Evolutionary conservation across 1,140 invertebrate species (phyloP).

Genomic region (Frieseomelitta varia): DNA sequence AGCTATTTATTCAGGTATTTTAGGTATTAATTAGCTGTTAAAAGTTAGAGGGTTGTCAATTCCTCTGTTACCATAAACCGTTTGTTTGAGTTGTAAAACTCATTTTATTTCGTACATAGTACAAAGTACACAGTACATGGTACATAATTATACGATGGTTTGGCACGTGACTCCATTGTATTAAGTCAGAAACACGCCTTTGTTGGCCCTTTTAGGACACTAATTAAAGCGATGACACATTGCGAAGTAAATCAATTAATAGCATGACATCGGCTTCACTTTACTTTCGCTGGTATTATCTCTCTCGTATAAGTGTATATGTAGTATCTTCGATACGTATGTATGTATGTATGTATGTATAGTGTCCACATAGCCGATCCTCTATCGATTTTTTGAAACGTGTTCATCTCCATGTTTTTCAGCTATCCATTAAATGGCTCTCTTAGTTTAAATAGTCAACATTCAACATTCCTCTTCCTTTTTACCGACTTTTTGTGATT

Average conservation of each 20-base stretch:
- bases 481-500: no score
- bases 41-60: neutral
- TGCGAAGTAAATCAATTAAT: conserved; percentile 56
- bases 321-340: no score
- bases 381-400: conserved; percentile 11
- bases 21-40: no score
- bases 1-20: no score
- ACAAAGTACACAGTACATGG: neutral
- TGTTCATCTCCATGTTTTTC: neutral
- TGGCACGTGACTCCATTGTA: conserved; percentile 23
- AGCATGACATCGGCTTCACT: conserved; percentile 27
- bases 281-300: conserved; percentile 9
- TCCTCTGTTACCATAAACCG: neutral
- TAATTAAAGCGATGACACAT: conserved; percentile 57
- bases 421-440: no score
- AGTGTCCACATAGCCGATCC: no score
- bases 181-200: conserved; percentile 51
- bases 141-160: neutral
- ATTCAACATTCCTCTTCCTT: no score
- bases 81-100: neutral
- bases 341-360: no score
- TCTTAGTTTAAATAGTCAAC: no score
- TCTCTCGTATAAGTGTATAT: neutral
- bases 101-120: neutral
- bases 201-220: conserved; percentile 46